phyloP scores from a whole-genome alignment of 2,797 vertebrate genomes.

The Prunella strophiata region DNA sequence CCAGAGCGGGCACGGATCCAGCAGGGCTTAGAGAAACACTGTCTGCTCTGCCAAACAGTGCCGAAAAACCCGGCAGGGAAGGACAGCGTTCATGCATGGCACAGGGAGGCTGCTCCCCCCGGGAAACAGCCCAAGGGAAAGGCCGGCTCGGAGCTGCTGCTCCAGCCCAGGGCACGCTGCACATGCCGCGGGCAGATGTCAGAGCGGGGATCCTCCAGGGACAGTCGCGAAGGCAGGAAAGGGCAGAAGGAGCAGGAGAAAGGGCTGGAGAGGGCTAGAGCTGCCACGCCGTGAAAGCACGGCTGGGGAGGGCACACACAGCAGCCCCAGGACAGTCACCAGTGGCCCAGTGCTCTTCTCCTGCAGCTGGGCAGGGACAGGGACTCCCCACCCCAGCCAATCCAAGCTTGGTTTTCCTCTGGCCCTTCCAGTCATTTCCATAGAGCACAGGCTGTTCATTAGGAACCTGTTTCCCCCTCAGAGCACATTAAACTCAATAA shows the following conservation, averaged over 20 bases:
- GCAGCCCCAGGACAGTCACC: not conserved
- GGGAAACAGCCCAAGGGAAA: not conserved
- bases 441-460: not conserved
- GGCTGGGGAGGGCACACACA: not conserved
- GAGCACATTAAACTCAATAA: not conserved
- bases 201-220: not conserved
- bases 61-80: not conserved
- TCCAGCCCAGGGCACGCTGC: not conserved
- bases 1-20: not conserved
- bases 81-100: fast-evolving
- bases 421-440: not conserved
- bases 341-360: fast-evolving
- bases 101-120: not conserved
- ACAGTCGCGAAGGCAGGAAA: not conserved
- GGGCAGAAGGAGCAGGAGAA: not conserved
- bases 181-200: not conserved
- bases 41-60: not conserved
- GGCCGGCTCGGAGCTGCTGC: not conserved
- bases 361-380: not conserved
- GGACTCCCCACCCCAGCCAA: not conserved
- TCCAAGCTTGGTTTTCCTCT: not conserved
- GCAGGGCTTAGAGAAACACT: not conserved
- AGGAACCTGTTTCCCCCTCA: not conserved
- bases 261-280: not conserved
- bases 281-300: not conserved